phyloP scores from a whole-genome alignment of 2,797 vertebrate genomes.

The Loris lydekkerianus region DNA sequence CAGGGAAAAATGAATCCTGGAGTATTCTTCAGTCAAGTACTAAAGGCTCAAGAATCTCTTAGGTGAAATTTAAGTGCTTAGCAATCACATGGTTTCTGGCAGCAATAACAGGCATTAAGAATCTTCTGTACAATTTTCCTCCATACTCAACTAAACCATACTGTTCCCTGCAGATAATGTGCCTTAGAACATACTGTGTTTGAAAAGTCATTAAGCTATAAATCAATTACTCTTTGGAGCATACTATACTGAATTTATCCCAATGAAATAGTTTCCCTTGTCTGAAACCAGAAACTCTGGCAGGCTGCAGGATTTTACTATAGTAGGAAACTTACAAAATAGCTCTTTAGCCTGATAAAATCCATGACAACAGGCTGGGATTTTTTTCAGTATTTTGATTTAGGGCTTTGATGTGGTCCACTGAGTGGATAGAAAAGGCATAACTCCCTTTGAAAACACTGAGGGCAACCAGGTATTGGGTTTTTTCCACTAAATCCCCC shows the following conservation, averaged over 20 bases:
- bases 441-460: not conserved
- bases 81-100: not conserved
- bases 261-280: slow-evolving; percentile 11
- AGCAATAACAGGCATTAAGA: not conserved
- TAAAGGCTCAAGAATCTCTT: not conserved
- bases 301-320: slow-evolving; percentile 20
- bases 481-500: not conserved
- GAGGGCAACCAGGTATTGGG: not conserved
- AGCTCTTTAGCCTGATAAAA: slow-evolving; percentile 24
- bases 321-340: not conserved
- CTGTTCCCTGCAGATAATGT: not conserved
- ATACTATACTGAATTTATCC: not conserved
- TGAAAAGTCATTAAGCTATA: slow-evolving; percentile 8
- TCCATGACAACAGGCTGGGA: not conserved
- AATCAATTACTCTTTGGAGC: slow-evolving; percentile 19
- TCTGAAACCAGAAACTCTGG: slow-evolving; percentile 14
- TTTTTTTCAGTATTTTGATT: slow-evolving; percentile 41
- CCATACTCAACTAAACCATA: not conserved
- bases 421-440: not conserved
- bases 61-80: not conserved
- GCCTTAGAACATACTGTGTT: slow-evolving; percentile 22
- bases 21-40: not conserved
- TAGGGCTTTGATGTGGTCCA: slow-evolving; percentile 42
- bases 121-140: not conserved
- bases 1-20: not conserved